Conservation (phyloP, 1,140 invertebrate genomes). For the Trichomalopsis sarcophagae region DNA sequence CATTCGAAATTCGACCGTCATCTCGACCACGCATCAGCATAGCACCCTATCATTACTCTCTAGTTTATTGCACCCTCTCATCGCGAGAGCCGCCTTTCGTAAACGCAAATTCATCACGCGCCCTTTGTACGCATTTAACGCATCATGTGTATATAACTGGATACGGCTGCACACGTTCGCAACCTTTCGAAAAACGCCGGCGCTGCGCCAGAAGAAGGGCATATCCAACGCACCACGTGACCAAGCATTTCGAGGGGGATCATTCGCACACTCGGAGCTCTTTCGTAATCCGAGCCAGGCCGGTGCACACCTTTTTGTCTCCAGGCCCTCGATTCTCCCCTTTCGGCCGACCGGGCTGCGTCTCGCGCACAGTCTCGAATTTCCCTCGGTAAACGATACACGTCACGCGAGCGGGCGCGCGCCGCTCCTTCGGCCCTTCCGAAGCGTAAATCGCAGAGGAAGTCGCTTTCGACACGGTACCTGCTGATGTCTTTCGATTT, state of each 20-base stretch:
- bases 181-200: neutral
- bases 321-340: neutral
- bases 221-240: slow-evolving; percentile 11
- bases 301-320: slow-evolving; percentile 42
- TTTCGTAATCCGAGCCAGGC: slow-evolving; percentile 34
- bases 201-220: neutral
- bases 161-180: neutral
- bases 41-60: neutral
- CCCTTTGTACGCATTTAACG: too few relatives aligned
- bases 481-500: neutral
- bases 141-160: neutral
- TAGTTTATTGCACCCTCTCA: neutral
- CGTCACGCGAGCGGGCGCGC: slow-evolving; percentile 31
- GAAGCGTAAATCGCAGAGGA: slow-evolving; percentile 5
- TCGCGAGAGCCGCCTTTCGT: neutral
- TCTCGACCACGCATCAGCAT: slow-evolving; percentile 6
- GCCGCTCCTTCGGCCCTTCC: neutral
- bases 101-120: neutral
- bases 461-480: neutral
- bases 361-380: slow-evolving; percentile 31
- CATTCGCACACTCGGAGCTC: neutral
- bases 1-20: neutral
- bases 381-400: slow-evolving; percentile 48
- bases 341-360: neutral
- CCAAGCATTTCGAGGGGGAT: slow-evolving; percentile 14